Conservation (phyloP, 2,888 invertebrate species). For the Melitaea athalia region DNA sequence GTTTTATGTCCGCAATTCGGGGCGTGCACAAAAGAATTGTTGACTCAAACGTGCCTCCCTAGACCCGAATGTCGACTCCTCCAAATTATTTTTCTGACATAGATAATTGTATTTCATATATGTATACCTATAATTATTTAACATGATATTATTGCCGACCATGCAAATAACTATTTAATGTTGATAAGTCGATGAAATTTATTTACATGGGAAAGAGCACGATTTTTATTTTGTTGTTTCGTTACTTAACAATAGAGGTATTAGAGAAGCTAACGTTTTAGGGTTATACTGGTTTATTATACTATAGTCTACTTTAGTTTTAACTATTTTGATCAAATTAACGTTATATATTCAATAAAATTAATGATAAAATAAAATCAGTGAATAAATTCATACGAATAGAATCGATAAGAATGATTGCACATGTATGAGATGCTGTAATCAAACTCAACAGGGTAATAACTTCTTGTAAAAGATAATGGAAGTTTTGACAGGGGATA, state of each 20-base stretch:
- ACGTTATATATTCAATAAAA: slow-evolving; percentile 59
- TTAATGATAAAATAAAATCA: slow-evolving; percentile 42
- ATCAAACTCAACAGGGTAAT: slow-evolving; percentile 53
- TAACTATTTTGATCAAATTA: slow-evolving; percentile 43
- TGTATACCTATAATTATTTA: neutral
- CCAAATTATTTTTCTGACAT: neutral
- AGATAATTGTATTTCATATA: neutral
- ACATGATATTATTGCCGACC: no score
- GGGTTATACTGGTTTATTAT: no score
- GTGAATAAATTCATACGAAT: slow-evolving; percentile 17
- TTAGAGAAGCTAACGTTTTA: no score
- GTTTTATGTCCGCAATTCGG: slow-evolving; percentile 80
- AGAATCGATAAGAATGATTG: slow-evolving; percentile 44
- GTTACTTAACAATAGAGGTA: no score
- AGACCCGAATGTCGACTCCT: slow-evolving; percentile 42
- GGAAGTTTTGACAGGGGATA: slow-evolving; percentile 44
- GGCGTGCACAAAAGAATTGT: slow-evolving; percentile 80
- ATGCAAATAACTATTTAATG: no score
- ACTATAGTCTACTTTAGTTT: no score
- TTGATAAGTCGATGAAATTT: no score
- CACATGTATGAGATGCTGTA: slow-evolving; percentile 38
- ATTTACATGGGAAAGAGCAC: no score
- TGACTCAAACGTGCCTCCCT: slow-evolving; percentile 63
- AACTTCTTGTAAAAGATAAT: slow-evolving; percentile 53
- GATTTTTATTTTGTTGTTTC: no score